phyloP scores from a whole-genome alignment of 2,888 invertebrate genomes.

The Panorpa germanica region DNA sequence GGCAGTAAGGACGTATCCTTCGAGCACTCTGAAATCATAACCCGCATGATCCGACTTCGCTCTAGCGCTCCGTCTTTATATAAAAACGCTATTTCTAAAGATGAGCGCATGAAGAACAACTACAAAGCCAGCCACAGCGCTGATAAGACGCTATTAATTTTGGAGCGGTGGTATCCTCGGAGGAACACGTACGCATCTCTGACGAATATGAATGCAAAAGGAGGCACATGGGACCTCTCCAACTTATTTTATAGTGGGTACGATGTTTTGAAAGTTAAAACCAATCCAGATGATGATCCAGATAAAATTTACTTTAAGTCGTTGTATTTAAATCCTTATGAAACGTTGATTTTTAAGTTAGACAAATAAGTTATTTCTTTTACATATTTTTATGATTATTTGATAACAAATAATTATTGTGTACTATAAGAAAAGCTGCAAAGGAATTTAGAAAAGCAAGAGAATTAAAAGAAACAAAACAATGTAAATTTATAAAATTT shows the following conservation, averaged over 20 bases:
- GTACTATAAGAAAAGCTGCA: too few relatives aligned
- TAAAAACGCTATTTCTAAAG: constrained; percentile 46
- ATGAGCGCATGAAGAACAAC: constrained; percentile 40
- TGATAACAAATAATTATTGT: too few relatives aligned
- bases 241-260: constrained; percentile 63
- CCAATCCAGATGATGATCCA: constrained; percentile 21
- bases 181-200: constrained; percentile 58
- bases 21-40: constrained; percentile 32
- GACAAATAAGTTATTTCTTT: constrained; percentile 27
- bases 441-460: constrained; percentile 10
- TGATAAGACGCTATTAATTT: constrained; percentile 41
- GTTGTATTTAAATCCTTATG: too few relatives aligned
- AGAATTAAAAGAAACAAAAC: too few relatives aligned
- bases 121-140: constrained; percentile 44
- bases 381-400: constrained; percentile 2
- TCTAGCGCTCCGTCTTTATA: constrained; percentile 50
- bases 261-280: constrained; percentile 32
- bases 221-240: constrained; percentile 49
- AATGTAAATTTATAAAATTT: too few relatives aligned
- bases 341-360: constrained; percentile 40
- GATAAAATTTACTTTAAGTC: constrained; percentile 33
- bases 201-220: constrained; percentile 43
- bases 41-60: constrained; percentile 37
- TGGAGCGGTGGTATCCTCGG: constrained; percentile 63
- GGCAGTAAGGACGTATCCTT: constrained; percentile 29